These are phyloP conservation scores for Pandion haliaetus DNA, from an alignment of 2,113 vertebrate genomes.

Conservation along the genomic window DNA sequence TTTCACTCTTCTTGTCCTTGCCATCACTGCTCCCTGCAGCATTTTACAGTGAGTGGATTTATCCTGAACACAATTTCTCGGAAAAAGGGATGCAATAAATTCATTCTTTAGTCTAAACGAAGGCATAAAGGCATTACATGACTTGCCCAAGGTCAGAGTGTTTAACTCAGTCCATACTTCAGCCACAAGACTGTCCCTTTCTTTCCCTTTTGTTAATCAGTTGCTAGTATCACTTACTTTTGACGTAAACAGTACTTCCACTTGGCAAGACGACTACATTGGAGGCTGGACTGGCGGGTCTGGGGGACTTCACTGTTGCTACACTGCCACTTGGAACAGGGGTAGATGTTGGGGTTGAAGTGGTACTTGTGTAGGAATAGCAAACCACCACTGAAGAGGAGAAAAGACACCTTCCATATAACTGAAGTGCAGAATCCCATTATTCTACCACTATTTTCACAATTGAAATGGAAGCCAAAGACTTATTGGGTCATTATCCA, in stretches of 20 bases:
- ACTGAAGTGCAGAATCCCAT: constrained; percentile 48
- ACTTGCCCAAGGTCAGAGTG: neutral
- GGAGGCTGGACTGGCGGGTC: constrained; percentile 94
- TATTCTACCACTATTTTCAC: constrained; percentile 48
- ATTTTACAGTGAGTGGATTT: neutral
- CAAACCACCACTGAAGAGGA: constrained; percentile 91
- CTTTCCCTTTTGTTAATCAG: constrained; percentile 1
- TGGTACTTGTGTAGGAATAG: constrained; percentile 97
- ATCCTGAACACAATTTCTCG: neutral
- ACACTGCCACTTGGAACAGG: constrained; percentile 83
- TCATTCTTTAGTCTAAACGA: neutral
- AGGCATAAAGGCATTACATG: neutral
- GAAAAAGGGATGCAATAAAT: neutral
- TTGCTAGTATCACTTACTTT: constrained; percentile 84
- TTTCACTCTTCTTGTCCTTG: neutral
- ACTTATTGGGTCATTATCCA: neutral
- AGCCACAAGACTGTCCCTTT: neutral
- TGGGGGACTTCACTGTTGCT: constrained; percentile 88
- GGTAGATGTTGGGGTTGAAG: constrained; percentile 88
- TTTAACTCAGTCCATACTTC: neutral
- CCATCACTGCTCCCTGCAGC: neutral
- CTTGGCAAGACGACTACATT: constrained; percentile 96
- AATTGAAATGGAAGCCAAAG: constrained; percentile 36
- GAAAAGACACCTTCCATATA: constrained; percentile 65
- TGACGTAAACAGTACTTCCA: constrained; percentile 95